Evolutionary conservation across 1,140 invertebrate species (phyloP).

Genomic region (Cherax destructor): DNA sequence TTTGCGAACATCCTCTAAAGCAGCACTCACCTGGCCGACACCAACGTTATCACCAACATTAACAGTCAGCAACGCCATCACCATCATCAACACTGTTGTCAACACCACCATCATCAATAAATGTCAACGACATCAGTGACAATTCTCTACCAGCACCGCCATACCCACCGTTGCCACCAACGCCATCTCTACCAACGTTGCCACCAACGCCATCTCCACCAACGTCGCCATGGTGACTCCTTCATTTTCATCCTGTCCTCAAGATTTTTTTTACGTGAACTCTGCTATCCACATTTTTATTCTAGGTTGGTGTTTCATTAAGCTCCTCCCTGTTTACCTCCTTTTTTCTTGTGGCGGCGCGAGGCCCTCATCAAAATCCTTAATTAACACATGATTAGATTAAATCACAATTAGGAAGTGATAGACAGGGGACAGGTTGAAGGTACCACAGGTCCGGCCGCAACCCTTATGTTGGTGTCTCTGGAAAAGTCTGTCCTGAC

Average conservation of each 20-base stretch:
- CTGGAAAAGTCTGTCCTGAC: slow-evolving; percentile 27
- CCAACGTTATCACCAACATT: background rate
- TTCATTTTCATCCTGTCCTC: slow-evolving; percentile 57
- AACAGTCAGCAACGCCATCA: background rate
- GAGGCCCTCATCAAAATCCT: slow-evolving; percentile 63
- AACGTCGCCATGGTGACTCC: slow-evolving; percentile 34
- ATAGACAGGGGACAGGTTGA: slow-evolving; percentile 63
- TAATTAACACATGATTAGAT: slow-evolving; percentile 69
- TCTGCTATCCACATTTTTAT: slow-evolving; percentile 29
- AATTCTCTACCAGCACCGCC: background rate
- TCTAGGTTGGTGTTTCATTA: slow-evolving; percentile 57
- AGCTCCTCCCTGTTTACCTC: slow-evolving; percentile 57
- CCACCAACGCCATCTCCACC: slow-evolving; percentile 12
- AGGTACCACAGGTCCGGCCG: slow-evolving; percentile 21
- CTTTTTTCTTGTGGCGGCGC: slow-evolving; percentile 55
- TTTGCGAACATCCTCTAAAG: background rate
- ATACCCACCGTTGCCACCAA: background rate
- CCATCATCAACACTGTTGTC: background rate
- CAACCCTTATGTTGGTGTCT: slow-evolving; percentile 4
- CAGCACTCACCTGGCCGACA: background rate
- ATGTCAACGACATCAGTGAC: background rate
- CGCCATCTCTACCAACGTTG: background rate
- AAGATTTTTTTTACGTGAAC: slow-evolving; percentile 9
- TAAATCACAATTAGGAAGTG: slow-evolving; percentile 66
- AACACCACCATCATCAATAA: background rate